Evolutionary conservation across 1,140 invertebrate genomes (phyloP), one percentile per base, ranked within the genome.

Genomic region (Papilio aristodemus): DNA sequence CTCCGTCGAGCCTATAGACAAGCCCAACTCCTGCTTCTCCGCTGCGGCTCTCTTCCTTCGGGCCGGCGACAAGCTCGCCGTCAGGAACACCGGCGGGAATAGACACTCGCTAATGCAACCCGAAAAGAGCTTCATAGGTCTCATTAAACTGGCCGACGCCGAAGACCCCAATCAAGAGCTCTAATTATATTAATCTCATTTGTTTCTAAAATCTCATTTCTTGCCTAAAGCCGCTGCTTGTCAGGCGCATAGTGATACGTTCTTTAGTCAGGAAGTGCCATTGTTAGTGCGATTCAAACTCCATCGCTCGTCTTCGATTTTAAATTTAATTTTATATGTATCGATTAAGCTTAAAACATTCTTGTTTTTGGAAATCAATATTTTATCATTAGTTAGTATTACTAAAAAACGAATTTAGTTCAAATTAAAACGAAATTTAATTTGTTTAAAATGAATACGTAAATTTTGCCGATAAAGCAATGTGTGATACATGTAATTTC

Each of bases 91-190:
- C 4, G 94, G 94, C 39, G 92, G 93, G 5, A 93, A 94, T 67
- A 92, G 95, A 63, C 95, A 94, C 79, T 94, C 94, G 0, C 86
- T 96, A 13, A 94, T 96, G 81, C 93, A 95, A 76, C 92, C 93
- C 13, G 94, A 94, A 59, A 96, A 96, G 81, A 96, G 95, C 75
- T 96, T 96, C 90, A 96, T 96, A 79, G 96, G 96, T 37, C 92
- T 96, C 6, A 92, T 96, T 39, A 96, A 95, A 90, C 85, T 96
- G n/a, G 93, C 93, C n/a, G 93, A 94, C 69, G 85, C 91, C 1
- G 88, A 90, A 50, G 82, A 89, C 32, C 86, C 85, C 1, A 69
- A 79, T 10, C 69, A 81, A 38, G 86, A 90, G 67, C 72, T 86
- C 41, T 90, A 84, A 64, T 37, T 59, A 38, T 38, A 41, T 5